Evolutionary conservation across 2,113 vertebrate genomes (phyloP), one percentile per base, ranked within the genome.

Genomic region (Ramphastos sulfuratus): DNA sequence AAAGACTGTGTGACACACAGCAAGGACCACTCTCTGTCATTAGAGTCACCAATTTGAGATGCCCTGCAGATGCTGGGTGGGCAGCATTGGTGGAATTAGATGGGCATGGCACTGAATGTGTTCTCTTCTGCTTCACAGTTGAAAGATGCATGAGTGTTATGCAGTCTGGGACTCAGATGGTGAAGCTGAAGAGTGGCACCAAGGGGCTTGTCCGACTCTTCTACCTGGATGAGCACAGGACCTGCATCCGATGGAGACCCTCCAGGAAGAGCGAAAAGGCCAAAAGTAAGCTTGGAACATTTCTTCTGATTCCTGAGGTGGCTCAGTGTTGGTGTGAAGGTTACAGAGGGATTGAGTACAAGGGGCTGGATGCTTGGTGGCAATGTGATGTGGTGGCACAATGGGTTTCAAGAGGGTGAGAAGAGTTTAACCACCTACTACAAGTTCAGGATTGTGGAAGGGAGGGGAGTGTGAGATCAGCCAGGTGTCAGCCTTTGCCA

Each of bases 121-220:
- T 60, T 88, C 19, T 91, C 30, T 61, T 97, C 44, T 97, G 76
- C 90, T 96, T 93, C 89, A 39, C 98, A 99, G 99, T 99, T 98
- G 99, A 99, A 98, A 98, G 99, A 99, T 99, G 99, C 97, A 99
- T 99, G 99, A 98, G 98, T 89, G 98, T 99, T 73, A 99, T 99
- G 99, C 99, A 99, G 97, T 99, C 99, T 35, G 99, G 99, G 97
- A 99, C 99, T n/a, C 99, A 99, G 97, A 99, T 99, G 99, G 98
- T 99, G 92, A 99, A 99, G 93, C 97, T 99, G 96, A 99, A 99
- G 97, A 98, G 98, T 31, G 99, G 99, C n/a, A 98, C 98, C 96
- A 99, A 99, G 97, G 99, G 98, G 16, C 97, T 99, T 2, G 98
- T 99, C 59, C 98, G 99, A 6, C 99, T 99, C 92, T 99, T 99